Evolutionary conservation across 1,140 invertebrate genomes (phyloP).

Genomic region (Pararge aegeria): DNA sequence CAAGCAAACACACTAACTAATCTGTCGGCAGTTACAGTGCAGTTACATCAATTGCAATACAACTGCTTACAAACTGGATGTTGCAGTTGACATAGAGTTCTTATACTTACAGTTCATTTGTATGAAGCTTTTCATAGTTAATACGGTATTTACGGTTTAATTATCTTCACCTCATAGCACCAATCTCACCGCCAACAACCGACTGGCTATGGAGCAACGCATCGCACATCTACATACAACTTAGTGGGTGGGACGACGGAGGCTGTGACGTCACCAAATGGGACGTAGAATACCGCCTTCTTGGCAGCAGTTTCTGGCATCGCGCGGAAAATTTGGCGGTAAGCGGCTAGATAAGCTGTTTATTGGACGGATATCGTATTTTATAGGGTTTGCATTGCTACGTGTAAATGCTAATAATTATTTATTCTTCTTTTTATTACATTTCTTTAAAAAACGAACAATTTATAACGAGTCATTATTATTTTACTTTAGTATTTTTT

Average conservation of each 20-base stretch:
- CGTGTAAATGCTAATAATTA: not conserved
- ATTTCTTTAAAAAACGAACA: too few species aligned
- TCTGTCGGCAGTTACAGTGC: too few species aligned
- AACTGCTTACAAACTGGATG: too few species aligned
- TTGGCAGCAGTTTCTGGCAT: slow-evolving; percentile 63
- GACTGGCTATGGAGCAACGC: slow-evolving; percentile 78
- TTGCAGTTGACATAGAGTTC: too few species aligned
- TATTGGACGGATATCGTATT: slow-evolving; percentile 9
- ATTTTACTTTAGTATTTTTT: too few species aligned
- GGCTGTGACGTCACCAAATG: slow-evolving; percentile 72
- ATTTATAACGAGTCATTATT: too few species aligned
- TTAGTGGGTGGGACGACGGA: slow-evolving; percentile 72
- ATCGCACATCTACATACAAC: slow-evolving; percentile 67
- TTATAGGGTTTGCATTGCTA: not conserved
- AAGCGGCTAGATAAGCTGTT: slow-evolving; percentile 31
- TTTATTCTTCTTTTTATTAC: not conserved
- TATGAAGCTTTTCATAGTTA: too few species aligned
- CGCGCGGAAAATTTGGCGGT: slow-evolving; percentile 68
- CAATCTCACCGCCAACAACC: slow-evolving; percentile 59
- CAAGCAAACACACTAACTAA: too few species aligned
- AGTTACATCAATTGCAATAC: too few species aligned
- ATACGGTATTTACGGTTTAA: not conserved
- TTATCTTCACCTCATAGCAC: slow-evolving; percentile 39
- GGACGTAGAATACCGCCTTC: slow-evolving; percentile 68
- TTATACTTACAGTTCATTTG: too few species aligned